Percentiles rank a stretch among this genome's conserved stretches.
phyloP scores from a whole-genome alignment of 2,113 vertebrate genomes.

The Megaleporinus macrocephalus region DNA sequence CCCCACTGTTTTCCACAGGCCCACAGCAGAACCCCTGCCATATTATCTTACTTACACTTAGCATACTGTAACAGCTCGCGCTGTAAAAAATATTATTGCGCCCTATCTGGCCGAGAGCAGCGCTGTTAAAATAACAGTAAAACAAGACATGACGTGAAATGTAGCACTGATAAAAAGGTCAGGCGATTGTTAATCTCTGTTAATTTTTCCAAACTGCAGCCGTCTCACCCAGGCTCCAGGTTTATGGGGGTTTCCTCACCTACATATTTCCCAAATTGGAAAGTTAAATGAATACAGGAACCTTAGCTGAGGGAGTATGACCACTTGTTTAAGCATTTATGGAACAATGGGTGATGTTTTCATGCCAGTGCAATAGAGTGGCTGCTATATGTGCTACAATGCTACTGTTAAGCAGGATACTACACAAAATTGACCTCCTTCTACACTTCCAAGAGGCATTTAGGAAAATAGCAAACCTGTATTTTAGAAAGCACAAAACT shows the following conservation, averaged over 20 bases:
- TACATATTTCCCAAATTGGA: conserved; percentile 29
- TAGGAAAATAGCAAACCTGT: neutral
- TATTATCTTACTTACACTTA: conserved; percentile 17
- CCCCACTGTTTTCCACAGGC: conserved; percentile 14
- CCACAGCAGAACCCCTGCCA: neutral
- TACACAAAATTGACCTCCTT: neutral
- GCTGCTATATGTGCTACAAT: neutral
- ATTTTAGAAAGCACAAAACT: neutral
- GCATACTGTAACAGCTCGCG: conserved; percentile 14
- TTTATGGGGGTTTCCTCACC: conserved; percentile 8
- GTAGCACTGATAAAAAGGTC: conserved; percentile 46
- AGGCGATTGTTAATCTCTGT: conserved; percentile 35
- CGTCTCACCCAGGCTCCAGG: neutral
- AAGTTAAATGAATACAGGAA: conserved; percentile 9
- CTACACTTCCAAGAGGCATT: neutral
- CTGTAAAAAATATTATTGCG: conserved; percentile 42
- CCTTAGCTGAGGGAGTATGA: neutral
- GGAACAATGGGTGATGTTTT: neutral
- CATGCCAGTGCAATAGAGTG: neutral
- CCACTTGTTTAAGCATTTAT: neutral
- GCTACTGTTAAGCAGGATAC: neutral
- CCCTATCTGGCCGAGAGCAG: conserved; percentile 30
- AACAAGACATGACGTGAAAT: conserved; percentile 46
- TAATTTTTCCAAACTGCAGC: conserved; percentile 54
- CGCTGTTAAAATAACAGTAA: conserved; percentile 50